Evolutionary conservation across 1,140 invertebrate species (phyloP), one percentile per base, ranked within the genome.

Genomic region (Sycophaga agraensis): DNA sequence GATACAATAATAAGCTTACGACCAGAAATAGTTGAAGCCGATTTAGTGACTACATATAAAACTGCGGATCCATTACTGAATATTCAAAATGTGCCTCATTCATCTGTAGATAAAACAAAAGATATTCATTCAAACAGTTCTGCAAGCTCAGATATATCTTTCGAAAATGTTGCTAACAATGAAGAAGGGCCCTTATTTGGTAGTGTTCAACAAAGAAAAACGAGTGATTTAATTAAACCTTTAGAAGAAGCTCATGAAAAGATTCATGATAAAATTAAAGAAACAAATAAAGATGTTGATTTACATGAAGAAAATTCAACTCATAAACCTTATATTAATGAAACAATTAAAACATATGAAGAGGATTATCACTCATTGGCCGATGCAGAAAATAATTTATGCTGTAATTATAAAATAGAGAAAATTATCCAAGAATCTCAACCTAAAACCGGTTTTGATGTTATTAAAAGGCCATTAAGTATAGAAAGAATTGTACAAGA

Each of bases 21-120:
- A 56, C 75, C 76, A 19, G 75, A 73, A 54, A 75, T 43, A 19
- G 74, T 76, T 55, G 78, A 81, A 59, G 70, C 73, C 51, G 74
- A 67, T 65, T 58, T 77, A 59, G 72, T 67, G 31, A 77, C 75
- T 7, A 77, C 69, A 39, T 43, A 28, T 16, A n/a, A 49, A 19
- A 26, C 4, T 40, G 11, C 26, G 8, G 1, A 45, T 19, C 19
- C 19, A 48, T 46, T 21, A 22, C 16, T 5, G 4, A 50, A 50
- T 6, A 6, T 14, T 12, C 21, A 19, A 2, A 50, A 2, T 22
- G 4, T 17, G 19, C 7, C 48, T 22, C 34, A 0, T 21, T 14
- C 4, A 35, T 37, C 26, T 4, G 4, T 6, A 12, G 16, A 50
- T 35, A 21, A 19, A 37, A 31, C 17, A 22, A 16, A n/a, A 26